phyloP scores from a whole-genome alignment of 2,888 invertebrate species.

The Cerastoderma edule region DNA sequence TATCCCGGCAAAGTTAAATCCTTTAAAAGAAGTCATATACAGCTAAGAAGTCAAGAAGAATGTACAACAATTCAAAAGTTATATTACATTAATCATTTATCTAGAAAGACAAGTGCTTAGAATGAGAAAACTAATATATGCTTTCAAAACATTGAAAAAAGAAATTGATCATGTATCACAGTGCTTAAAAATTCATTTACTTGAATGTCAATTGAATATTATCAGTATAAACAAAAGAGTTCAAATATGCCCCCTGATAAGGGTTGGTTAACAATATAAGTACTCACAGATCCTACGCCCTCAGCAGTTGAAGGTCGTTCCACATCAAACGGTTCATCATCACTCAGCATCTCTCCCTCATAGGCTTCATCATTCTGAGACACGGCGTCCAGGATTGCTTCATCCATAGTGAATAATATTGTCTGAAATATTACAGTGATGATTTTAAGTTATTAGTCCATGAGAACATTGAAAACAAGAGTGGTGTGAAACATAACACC shows the following conservation, averaged over 20 bases:
- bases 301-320: constrained; percentile 80
- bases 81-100: no score
- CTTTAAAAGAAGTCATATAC: neutral
- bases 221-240: no score
- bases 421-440: constrained; percentile 89
- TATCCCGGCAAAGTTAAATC: no score
- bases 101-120: no score
- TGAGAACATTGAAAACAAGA: no score
- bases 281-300: constrained; percentile 64
- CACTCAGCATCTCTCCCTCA: constrained; percentile 79
- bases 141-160: no score
- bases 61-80: neutral
- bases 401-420: constrained; percentile 92
- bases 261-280: neutral
- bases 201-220: neutral
- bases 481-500: no score
- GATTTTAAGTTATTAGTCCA: no score
- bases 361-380: constrained; percentile 84
- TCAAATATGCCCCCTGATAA: neutral
- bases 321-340: constrained; percentile 75
- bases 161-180: no score
- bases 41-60: no score
- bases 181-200: no score
- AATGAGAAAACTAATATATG: no score
- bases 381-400: constrained; percentile 88